Percentiles rank a stretch among this genome's conserved stretches.
Evolutionary conservation across 2,797 vertebrate species (phyloP).

Genomic region (Acomys russatus): DNA sequence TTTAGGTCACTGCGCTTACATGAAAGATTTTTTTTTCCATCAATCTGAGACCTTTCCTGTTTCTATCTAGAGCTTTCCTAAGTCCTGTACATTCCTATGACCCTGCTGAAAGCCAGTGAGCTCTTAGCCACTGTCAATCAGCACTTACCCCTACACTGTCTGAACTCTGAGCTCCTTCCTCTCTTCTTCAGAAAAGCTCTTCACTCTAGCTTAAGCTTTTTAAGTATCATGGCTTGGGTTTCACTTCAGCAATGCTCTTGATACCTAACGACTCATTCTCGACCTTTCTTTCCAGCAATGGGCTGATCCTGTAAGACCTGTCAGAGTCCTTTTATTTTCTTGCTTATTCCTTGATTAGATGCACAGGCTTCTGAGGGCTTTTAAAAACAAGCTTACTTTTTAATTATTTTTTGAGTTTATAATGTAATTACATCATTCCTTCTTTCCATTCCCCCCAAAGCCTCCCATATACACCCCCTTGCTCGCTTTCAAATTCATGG

Average conservation of each 20-base stretch:
- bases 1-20: background rate
- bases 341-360: too few relatives aligned
- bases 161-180: background rate
- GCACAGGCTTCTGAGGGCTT: background rate
- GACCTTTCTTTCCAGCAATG: background rate
- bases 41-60: background rate
- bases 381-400: background rate
- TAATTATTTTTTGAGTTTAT: background rate
- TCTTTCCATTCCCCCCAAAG: background rate
- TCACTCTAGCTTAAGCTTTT: background rate
- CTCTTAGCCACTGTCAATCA: background rate
- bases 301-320: background rate
- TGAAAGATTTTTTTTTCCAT: background rate
- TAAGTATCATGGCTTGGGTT: background rate
- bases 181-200: background rate
- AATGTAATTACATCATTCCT: background rate
- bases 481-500: background rate
- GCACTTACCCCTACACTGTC: background rate
- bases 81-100: background rate
- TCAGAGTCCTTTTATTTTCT: background rate
- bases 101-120: background rate
- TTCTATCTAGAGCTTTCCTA: slow-evolving; percentile 4
- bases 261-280: background rate
- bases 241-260: background rate
- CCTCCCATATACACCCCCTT: too few relatives aligned